Percentiles rank a stretch among this genome's conserved stretches.
Evolutionary conservation across 2,113 vertebrate species (phyloP).

Genomic region (Deroptyus accipitrinus): DNA sequence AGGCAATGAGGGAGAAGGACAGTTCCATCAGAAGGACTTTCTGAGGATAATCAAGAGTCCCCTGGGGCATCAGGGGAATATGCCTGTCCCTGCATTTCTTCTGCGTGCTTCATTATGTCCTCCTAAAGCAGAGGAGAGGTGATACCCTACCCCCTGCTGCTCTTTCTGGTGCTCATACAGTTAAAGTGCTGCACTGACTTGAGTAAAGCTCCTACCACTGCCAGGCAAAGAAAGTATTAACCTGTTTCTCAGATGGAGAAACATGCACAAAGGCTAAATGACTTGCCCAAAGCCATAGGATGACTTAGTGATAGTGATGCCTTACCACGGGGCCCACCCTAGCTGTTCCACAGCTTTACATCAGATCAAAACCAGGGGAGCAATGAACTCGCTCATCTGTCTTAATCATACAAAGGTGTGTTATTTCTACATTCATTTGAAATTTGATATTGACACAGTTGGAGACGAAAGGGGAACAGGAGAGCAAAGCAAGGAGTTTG

Average conservation of each 20-base stretch:
- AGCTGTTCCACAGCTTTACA: neutral
- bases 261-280: conserved; percentile 9
- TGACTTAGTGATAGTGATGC: conserved; percentile 4
- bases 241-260: conserved; percentile 53
- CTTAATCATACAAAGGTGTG: neutral
- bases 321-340: neutral
- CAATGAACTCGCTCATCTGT: neutral
- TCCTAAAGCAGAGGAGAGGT: neutral
- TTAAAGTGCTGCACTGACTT: neutral
- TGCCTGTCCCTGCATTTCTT: neutral
- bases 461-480: neutral
- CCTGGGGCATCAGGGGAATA: neutral
- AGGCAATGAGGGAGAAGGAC: neutral
- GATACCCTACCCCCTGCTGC: neutral
- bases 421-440: neutral
- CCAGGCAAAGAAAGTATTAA: conserved; percentile 42
- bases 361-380: neutral
- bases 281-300: conserved; percentile 31
- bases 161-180: neutral
- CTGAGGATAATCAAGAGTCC: neutral
- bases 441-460: neutral
- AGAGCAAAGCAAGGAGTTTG: neutral
- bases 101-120: neutral
- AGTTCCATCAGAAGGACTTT: neutral
- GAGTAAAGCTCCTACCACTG: conserved; percentile 9